phyloP scores from a whole-genome alignment of 2,113 vertebrate genomes.

The Ptyas mucosa region DNA sequence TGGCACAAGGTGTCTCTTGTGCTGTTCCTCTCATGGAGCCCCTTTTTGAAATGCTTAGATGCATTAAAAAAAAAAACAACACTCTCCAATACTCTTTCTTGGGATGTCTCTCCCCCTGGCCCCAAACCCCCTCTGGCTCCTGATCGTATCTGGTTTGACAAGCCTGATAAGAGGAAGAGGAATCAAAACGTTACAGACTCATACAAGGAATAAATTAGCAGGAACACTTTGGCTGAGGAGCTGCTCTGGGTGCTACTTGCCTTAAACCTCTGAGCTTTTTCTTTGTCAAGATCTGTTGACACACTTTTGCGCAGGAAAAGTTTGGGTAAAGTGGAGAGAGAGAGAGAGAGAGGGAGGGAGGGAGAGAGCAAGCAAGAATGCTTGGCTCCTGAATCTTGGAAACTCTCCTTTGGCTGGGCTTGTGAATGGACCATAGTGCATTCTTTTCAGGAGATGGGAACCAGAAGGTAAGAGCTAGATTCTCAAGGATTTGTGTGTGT shows the following conservation, averaged over 20 bases:
- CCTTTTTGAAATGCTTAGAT: not conserved
- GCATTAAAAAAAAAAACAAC: not conserved
- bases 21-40: not conserved
- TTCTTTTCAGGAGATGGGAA: not conserved
- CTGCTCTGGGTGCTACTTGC: not conserved
- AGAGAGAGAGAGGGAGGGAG: not conserved
- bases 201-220: slow-evolving; percentile 12
- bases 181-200: not conserved
- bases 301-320: not conserved
- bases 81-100: not conserved
- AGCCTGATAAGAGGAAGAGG: not conserved
- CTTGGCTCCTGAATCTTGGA: not conserved
- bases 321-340: not conserved
- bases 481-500: slow-evolving; percentile 20
- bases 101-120: not conserved
- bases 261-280: not conserved
- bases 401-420: not conserved
- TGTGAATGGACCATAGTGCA: not conserved
- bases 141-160: not conserved
- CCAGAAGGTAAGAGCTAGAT: slow-evolving; percentile 7
- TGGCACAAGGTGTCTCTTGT: not conserved
- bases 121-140: not conserved
- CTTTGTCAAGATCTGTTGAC: slow-evolving; percentile 11
- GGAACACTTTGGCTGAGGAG: not conserved
- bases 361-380: not conserved